Evolutionary conservation across 2,113 vertebrate genomes (phyloP).

Genomic region (Hepsetus odoe): DNA sequence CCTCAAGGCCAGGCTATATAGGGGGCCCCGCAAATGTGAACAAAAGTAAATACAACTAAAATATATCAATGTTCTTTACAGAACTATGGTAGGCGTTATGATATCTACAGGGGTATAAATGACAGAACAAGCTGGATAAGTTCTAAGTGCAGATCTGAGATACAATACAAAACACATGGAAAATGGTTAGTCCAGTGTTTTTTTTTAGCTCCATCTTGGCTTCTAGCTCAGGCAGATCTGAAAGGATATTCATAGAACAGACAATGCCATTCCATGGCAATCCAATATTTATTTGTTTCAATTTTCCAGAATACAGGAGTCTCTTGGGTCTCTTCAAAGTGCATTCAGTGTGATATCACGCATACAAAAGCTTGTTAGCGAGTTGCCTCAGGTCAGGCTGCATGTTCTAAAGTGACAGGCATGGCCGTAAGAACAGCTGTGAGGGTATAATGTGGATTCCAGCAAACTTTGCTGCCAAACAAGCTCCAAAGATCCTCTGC

Average conservation of each 20-base stretch:
- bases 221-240: background rate
- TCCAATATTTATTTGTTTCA: background rate
- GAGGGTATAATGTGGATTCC: background rate
- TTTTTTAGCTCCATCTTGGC: background rate
- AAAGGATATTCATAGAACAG: background rate
- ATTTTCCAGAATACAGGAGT: slow-evolving; percentile 28
- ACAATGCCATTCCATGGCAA: background rate
- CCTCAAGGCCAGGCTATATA: no score
- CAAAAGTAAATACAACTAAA: no score
- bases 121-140: no score
- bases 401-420: background rate
- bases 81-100: no score
- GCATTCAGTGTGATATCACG: background rate
- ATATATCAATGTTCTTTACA: no score
- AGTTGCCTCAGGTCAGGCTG: background rate
- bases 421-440: background rate
- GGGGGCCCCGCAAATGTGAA: no score
- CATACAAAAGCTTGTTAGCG: background rate
- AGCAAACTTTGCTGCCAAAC: background rate
- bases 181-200: no score
- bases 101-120: no score
- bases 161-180: no score
- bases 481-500: background rate
- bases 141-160: no score
- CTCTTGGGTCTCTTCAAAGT: slow-evolving; percentile 20